Evolutionary conservation across 1,140 invertebrate species (phyloP).

Genomic region (Thereuonema tuberculata): DNA sequence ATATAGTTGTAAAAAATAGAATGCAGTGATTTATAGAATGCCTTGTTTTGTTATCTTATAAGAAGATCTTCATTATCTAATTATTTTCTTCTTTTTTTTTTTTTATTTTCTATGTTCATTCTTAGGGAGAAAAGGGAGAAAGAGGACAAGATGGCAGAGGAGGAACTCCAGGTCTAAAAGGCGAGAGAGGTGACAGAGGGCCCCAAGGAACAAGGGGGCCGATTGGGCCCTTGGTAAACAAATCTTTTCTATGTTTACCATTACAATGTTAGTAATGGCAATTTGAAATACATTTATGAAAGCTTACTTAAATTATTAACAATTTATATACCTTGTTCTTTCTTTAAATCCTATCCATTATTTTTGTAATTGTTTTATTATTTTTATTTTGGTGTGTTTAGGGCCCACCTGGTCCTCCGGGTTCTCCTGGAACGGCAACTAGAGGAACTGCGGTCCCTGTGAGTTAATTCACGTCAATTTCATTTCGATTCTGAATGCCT

Average conservation of each 20-base stretch:
- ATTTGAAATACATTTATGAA: background rate
- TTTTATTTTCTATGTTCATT: no score
- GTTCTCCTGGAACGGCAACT: conserved; percentile 2
- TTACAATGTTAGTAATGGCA: background rate
- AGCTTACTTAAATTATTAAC: no score
- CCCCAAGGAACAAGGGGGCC: conserved; percentile 3
- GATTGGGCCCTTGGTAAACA: background rate
- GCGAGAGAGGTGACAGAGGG: conserved; percentile 29
- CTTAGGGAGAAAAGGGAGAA: background rate
- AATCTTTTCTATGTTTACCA: background rate
- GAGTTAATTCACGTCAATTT: no score
- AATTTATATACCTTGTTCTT: no score
- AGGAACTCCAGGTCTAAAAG: conserved; percentile 13
- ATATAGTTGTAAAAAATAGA: no score
- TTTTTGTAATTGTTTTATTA: background rate
- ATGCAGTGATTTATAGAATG: no score
- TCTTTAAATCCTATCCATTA: background rate
- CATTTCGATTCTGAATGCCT: no score
- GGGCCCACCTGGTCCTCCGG: background rate
- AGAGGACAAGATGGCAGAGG: background rate
- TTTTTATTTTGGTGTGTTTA: no score
- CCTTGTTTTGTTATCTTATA: no score
- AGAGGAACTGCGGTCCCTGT: background rate
- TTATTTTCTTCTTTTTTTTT: no score
- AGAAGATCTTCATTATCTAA: no score